A percentile compares a stretch with the other conserved stretches of the same genome.
These are phyloP conservation scores for rabbit (Oryctolagus cuniculus) DNA, from an alignment of 2,113 vertebrate species.

Conservation along the genomic window mOryCun1.1 NC_091435.1:74094501-74095000, in stretches of 20 bases:
- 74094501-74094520: not conserved
- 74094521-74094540: not conserved
- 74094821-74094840: not conserved
- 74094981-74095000: not conserved
- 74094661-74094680: no score
- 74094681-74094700: not conserved
- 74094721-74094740: not conserved
- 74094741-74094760: not conserved
- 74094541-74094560: not conserved
- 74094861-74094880: not conserved
- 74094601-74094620: not conserved
- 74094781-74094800: not conserved
- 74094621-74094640: not conserved
- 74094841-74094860: not conserved
- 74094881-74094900: not conserved
- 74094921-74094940: not conserved
- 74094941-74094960: not conserved
- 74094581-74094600: not conserved
- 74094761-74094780: not conserved
- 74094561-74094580: not conserved
- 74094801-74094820: not conserved
- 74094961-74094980: not conserved
- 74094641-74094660: not conserved
- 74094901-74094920: not conserved
- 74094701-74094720: not conserved